phyloP scores from a whole-genome alignment of 2,113 vertebrate species.

The Tachysurus fulvidraco region DNA sequence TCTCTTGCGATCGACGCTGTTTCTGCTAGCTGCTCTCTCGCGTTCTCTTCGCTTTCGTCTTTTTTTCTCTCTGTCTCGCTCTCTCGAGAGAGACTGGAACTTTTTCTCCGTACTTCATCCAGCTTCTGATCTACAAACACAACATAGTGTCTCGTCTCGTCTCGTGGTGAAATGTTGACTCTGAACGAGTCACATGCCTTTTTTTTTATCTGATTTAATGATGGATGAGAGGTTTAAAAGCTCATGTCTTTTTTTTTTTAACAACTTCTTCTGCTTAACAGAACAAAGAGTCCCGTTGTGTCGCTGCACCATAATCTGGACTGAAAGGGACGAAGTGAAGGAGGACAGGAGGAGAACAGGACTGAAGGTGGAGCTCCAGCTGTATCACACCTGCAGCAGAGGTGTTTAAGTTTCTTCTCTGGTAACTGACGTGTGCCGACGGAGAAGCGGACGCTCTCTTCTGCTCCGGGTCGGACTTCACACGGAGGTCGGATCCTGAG shows the following conservation, averaged over 20 bases:
- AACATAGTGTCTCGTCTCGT: not conserved
- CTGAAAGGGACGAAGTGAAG: not conserved
- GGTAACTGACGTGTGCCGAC: constrained; percentile 40
- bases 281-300: not conserved
- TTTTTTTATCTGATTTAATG: not conserved
- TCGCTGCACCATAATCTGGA: not conserved
- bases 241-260: not conserved
- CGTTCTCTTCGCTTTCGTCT: too few species aligned
- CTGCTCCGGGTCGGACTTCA: constrained; percentile 50
- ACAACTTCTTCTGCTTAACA: not conserved
- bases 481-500: constrained; percentile 49
- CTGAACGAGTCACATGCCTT: not conserved
- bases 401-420: constrained; percentile 36
- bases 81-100: not conserved
- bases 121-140: not conserved
- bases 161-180: not conserved
- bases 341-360: not conserved
- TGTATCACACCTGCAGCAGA: constrained; percentile 61
- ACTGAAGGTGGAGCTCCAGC: not conserved
- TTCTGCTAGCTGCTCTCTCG: too few species aligned
- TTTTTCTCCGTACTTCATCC: not conserved
- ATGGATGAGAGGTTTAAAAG: not conserved
- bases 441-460: constrained; percentile 49
- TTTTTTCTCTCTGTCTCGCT: too few species aligned
- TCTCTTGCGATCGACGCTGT: too few species aligned